phyloP scores from a whole-genome alignment of 1,140 invertebrate genomes.

The Mizuhopecten yessoensis region DNA sequence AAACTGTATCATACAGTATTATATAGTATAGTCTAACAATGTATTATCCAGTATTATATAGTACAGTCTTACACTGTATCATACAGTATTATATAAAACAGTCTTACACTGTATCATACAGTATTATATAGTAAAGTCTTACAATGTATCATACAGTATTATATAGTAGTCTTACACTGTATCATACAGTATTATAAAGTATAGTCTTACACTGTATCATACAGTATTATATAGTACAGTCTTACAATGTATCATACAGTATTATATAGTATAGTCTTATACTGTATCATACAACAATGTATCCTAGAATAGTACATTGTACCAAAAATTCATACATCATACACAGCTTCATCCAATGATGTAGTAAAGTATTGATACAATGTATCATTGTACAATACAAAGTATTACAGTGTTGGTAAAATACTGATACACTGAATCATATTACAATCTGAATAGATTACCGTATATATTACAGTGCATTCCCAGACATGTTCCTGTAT shows the following conservation, averaged over 20 bases:
- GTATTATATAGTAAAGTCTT: not conserved
- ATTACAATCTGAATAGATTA: not conserved
- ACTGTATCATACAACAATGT: not conserved
- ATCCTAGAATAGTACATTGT: not conserved
- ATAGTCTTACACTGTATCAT: too few relatives aligned
- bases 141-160: conserved; percentile 3
- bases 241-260: not conserved
- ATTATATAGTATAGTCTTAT: not conserved
- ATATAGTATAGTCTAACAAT: not conserved
- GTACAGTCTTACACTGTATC: too few relatives aligned
- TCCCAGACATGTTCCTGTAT: not conserved
- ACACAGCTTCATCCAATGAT: not conserved
- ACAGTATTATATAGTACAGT: not conserved
- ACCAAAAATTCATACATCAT: not conserved
- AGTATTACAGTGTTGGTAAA: not conserved
- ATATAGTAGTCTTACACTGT: not conserved
- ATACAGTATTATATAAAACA: not conserved
- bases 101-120: not conserved
- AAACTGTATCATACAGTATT: conserved; percentile 3
- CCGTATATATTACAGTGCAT: not conserved
- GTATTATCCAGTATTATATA: not conserved
- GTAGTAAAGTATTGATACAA: not conserved
- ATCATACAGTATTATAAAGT: not conserved
- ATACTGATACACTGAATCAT: not conserved
- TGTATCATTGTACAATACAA: not conserved